Conservation (phyloP, 1,140 invertebrate genomes). For the Drosophila pseudoobscura region DNA sequence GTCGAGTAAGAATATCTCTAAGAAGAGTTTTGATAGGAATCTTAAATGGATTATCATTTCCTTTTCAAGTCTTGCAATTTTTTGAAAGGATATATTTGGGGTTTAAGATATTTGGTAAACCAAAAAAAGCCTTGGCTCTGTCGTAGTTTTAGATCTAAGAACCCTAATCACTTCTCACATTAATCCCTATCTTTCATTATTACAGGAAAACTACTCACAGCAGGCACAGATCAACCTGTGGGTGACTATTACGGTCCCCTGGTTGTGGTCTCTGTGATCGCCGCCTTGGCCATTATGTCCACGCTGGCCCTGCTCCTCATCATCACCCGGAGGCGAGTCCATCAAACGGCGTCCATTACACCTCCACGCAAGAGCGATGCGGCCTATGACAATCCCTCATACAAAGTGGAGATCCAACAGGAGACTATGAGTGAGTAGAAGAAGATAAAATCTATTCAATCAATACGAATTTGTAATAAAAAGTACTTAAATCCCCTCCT, state of each 20-base stretch:
- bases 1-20: not conserved
- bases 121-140: too few relatives aligned
- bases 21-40: not conserved
- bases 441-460: not conserved
- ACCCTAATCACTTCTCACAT: too few relatives aligned
- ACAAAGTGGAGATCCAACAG: constrained; percentile 96
- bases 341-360: constrained; percentile 88
- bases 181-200: not conserved
- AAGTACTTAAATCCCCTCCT: not conserved
- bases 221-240: constrained; percentile 81
- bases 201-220: constrained; percentile 87
- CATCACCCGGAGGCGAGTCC: constrained; percentile 89
- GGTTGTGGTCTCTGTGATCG: constrained; percentile 93
- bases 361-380: constrained; percentile 85
- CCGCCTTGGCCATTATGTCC: constrained; percentile 91
- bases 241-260: constrained; percentile 93
- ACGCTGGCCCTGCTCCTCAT: constrained; percentile 91
- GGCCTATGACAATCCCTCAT: constrained; percentile 96
- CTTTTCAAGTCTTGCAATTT: constrained; percentile 65
- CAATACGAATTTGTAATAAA: not conserved
- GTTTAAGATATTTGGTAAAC: constrained; percentile 72
- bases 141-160: not conserved
- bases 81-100: constrained; percentile 62
- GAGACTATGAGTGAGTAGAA: constrained; percentile 91
- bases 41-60: not conserved